Base-by-base conservation (phyloP, 2,797 vertebrate species). In the Helicolenus hilgendorfi region DNA sequence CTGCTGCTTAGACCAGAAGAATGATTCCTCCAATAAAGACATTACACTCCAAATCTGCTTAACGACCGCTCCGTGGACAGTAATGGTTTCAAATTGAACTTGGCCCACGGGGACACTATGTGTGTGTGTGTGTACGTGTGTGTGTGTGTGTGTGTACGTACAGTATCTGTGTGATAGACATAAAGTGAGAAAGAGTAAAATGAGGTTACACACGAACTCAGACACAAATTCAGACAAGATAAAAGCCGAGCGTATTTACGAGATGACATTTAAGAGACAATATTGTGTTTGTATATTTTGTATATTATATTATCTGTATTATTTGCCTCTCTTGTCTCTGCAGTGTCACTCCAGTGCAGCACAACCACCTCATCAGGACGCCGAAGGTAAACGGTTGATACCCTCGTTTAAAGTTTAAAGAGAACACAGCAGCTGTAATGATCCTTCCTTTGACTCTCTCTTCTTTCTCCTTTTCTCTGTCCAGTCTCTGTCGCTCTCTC, bases 11-110 rank as follows among this genome's bases (percentile, higher is more conserved):
- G 97, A 98, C 96, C 97, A 97, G 97, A 98, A 98, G 98, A 98
- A 98, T 97, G 97, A 98, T 98, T 98, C 97, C 97, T 98, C 97
- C 98, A 98, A 98, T 98, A 98, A 98, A 98, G 98, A 98, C 98
- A 98, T 98, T 98, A 98, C 97, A 97, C 97, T 96, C 95, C 95
- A 97, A 98, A 98, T 98, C 95, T 98, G 97, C 98, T 98, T 98
- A 91, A 98, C 97, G 96, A 97, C 97, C 97, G 93, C 94, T 97
- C 96, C 96, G 94, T 97, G 97, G 98, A 98, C 97, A 97, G 98
- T 98, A 98, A 98, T 98, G 98, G 98, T 98, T 98, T 98, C 97
- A 98, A 98, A 98, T 98, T 98, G 97, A 98, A 98, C 97, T 97
- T 97, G 97, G 98, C 98, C 98, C 96, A 94, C 93, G 96, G 98